Percentiles rank a stretch among this genome's conserved stretches.
Conservation (phyloP, 2,113 vertebrate genomes). For the Elaphurus davidianus region DNA sequence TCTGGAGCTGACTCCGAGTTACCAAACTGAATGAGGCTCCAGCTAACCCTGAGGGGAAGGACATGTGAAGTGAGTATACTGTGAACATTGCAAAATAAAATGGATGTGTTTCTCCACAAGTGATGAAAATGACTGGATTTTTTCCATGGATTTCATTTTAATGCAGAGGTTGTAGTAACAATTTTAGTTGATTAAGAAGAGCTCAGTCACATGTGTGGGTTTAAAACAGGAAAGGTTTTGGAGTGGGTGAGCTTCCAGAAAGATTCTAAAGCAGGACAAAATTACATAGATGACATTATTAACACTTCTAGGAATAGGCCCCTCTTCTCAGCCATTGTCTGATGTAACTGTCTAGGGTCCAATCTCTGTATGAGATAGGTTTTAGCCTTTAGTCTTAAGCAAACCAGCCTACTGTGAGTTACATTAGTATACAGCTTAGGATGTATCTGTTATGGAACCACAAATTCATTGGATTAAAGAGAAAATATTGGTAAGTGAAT, state of each 20-base stretch:
- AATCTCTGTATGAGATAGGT: neutral
- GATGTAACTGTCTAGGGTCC: neutral
- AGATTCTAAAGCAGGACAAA: conserved; percentile 8
- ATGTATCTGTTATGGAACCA: neutral
- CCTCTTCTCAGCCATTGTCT: neutral
- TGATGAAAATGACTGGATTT: neutral
- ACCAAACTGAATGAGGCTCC: neutral
- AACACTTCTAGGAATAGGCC: neutral
- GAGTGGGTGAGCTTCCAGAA: neutral
- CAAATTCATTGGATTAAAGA: neutral
- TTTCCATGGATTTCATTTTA: conserved; percentile 1
- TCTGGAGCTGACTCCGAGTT: neutral
- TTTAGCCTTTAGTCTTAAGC: neutral
- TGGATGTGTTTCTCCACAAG: neutral
- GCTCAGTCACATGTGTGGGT: neutral
- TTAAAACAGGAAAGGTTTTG: conserved; percentile 7
- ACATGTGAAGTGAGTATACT: neutral
- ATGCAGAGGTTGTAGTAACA: neutral
- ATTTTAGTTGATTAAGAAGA: neutral
- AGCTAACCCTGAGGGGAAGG: neutral
- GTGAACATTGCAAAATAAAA: neutral
- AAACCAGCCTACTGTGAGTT: neutral
- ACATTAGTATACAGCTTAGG: neutral
- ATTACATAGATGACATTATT: neutral
- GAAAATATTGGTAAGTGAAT: neutral